Evolutionary conservation across 37 sponge, comb jelly and placozoan genomes (phyloP), one percentile per base, ranked within the genome.

Genomic region (Lycopodina hypogea): DNA sequence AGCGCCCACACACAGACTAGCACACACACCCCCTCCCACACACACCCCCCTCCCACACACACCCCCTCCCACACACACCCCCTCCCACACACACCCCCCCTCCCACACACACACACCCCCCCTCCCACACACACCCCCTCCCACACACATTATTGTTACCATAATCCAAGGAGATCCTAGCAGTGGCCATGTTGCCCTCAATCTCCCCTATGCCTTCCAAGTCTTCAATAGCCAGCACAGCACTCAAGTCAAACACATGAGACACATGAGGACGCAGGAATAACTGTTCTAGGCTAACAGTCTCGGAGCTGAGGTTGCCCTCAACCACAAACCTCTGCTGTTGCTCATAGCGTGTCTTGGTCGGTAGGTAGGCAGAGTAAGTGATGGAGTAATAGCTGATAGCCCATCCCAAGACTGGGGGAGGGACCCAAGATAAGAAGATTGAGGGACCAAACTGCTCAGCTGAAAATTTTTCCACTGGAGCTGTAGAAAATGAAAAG

Each of bases 361-460:
- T 32, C 18, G 66, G 66, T 4, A 65, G 30, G 12, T 34, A 33
- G 8, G 35, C 66, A 34, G 66, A 65, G 35, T 65, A 65, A 34
- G 17, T 32, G 66, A 65, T 28, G 66, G 39, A 45, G 71, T 70
- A 70, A 38, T 70, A 70, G 22, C 48, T 23, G n/a, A 70, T 41
- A 48, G 29, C n/a, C 71, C 71, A 70, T 1, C 71, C 71, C 48
- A 70, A 28, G n/a, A 23, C 3, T 1, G 11, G 6, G 37, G 48
- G n/a, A 38, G 71, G 71, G n/a, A 17, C 48, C 71, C 71, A 70
- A 7, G 45, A 70, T 35, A 70, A 12, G 42, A 4, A 4, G 26
- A 70, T 40, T 3, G 48, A 70, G n/a, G 71, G 3, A 9, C 42
- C 28, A 23, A 70, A 2, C 6, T 41, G n/a, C 42, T 23, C 45